These are phyloP conservation scores for Gouania willdenowi DNA, from an alignment of 2,797 vertebrate species.

Conservation along the genomic window DNA sequence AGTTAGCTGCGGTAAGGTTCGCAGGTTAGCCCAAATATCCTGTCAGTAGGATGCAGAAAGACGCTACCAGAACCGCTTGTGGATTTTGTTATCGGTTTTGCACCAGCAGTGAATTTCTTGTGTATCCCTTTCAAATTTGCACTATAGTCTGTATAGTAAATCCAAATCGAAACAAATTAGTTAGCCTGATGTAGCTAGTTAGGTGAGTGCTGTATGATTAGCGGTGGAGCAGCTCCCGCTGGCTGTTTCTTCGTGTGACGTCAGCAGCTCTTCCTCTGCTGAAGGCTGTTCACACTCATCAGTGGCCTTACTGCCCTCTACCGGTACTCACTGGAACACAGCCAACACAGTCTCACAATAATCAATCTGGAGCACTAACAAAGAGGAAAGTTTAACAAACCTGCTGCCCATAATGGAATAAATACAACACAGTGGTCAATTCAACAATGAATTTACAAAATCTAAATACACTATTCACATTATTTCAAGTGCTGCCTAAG, in stretches of 20 bases:
- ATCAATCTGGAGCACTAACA: too few species aligned
- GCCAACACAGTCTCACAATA: background rate
- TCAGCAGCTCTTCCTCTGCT: conserved; percentile 51
- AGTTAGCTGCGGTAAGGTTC: conserved; percentile 18
- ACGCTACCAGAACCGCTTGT: conserved; percentile 11
- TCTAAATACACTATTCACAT: too few species aligned
- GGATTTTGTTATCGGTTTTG: conserved; percentile 1
- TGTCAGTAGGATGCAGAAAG: conserved; percentile 15
- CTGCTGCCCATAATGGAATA: too few species aligned
- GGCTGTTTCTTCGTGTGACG: conserved; percentile 56
- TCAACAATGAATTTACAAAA: too few species aligned
- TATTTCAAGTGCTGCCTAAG: too few species aligned
- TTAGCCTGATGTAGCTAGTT: conserved; percentile 39
- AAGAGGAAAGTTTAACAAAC: too few species aligned
- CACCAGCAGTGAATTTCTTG: background rate
- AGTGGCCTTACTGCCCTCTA: conserved; percentile 41
- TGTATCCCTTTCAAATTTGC: background rate
- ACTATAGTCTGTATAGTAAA: conserved; percentile 6
- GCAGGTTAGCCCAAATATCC: conserved; percentile 26
- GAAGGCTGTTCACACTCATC: background rate
- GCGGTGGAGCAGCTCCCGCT: conserved; percentile 43
- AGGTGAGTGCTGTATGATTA: conserved; percentile 57
- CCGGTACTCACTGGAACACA: conserved; percentile 15
- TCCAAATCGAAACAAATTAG: conserved; percentile 14
- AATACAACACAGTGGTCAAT: too few species aligned